These are phyloP conservation scores for Caenorhabditis parvicauda DNA, from an alignment of 2,888 invertebrate genomes.

Conservation along the genomic window DNA sequence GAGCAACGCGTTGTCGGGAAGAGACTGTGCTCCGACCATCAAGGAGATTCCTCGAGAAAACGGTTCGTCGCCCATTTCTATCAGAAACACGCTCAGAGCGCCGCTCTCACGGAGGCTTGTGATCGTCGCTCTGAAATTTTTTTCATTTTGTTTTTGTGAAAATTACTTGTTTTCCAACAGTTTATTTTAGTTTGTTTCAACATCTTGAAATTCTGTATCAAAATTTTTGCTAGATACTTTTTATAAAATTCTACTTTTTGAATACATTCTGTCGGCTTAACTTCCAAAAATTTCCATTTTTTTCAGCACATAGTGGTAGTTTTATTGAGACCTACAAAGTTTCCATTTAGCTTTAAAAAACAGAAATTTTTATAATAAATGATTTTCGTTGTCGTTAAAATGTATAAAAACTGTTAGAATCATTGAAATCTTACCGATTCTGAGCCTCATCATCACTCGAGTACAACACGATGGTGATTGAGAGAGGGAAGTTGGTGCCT, in stretches of 20 bases:
- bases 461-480: constrained; percentile 75
- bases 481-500: constrained; percentile 70
- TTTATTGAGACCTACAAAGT: no score
- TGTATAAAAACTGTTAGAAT: no score
- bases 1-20: constrained; percentile 73
- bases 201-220: no score
- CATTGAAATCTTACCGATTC: constrained; percentile 25
- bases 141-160: neutral
- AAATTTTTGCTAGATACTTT: no score
- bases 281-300: neutral
- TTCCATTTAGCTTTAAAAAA: no score
- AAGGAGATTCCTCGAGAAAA: constrained; percentile 84
- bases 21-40: constrained; percentile 73
- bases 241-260: no score
- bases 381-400: no score
- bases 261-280: neutral
- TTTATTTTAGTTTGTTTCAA: no score
- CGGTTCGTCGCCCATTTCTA: constrained; percentile 52
- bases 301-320: neutral
- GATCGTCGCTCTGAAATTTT: constrained; percentile 28
- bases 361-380: neutral
- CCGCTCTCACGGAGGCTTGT: constrained; percentile 23
- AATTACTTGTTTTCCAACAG: no score
- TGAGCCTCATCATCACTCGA: constrained; percentile 62
- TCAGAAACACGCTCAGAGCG: constrained; percentile 23